Percentiles rank a stretch among this genome's conserved stretches.
phyloP scores from a whole-genome alignment of 2,797 vertebrate genomes.

The Mormyrops attenuatus region DNA sequence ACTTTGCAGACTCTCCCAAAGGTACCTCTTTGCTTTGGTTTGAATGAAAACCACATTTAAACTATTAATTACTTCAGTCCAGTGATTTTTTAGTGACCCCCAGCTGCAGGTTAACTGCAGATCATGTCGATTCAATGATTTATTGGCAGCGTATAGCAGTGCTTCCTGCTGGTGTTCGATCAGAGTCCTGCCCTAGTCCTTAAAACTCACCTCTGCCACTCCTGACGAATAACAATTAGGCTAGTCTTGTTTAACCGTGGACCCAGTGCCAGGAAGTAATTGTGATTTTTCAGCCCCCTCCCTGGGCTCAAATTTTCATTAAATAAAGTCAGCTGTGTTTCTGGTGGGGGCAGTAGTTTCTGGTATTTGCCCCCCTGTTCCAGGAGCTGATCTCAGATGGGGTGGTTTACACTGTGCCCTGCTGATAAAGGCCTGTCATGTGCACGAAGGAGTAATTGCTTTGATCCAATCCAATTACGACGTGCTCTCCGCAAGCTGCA shows the following conservation, averaged over 20 bases:
- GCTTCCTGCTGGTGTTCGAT: background rate
- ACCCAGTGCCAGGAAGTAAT: background rate
- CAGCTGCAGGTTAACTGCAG: background rate
- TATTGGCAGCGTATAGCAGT: background rate
- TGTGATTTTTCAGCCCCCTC: background rate
- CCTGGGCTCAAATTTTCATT: background rate
- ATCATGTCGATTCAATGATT: background rate
- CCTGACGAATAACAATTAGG: background rate
- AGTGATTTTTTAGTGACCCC: background rate
- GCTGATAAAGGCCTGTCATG: background rate
- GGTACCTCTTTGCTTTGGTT: constrained; percentile 49
- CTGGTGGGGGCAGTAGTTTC: background rate
- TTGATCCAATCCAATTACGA: background rate
- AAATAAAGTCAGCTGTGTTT: background rate
- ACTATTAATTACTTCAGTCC: background rate
- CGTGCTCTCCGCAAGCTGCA: background rate
- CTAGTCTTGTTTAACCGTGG: background rate
- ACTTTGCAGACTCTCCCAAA: constrained; percentile 82
- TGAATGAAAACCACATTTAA: background rate
- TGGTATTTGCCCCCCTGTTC: background rate
- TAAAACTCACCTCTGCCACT: background rate
- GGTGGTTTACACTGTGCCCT: background rate
- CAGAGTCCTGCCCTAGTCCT: background rate
- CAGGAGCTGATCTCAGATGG: background rate
- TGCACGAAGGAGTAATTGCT: background rate